A percentile compares a stretch with the other conserved stretches of the same genome.
Conservation (phyloP, 2,113 vertebrate species). For the Perca schrenkii region DNA sequence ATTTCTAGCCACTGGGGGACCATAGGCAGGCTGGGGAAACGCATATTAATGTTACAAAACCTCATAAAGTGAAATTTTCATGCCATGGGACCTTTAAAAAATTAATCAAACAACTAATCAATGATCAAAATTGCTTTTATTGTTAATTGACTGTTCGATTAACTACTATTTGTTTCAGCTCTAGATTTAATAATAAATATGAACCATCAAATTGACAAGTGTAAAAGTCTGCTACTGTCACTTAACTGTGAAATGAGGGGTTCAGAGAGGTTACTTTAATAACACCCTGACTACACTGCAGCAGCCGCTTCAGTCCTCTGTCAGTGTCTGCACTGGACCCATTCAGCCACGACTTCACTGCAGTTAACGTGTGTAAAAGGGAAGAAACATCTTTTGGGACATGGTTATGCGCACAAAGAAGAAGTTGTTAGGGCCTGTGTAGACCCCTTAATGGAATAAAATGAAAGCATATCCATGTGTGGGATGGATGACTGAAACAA, state of each 20-base stretch:
- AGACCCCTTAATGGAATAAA: neutral
- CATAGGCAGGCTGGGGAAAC: too few relatives aligned
- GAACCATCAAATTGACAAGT: neutral
- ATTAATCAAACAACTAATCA: neutral
- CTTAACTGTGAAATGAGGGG: neutral
- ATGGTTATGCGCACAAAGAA: neutral
- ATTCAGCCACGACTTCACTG: neutral
- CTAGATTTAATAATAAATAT: neutral
- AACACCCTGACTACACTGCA: neutral
- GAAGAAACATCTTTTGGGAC: neutral
- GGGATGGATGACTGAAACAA: neutral
- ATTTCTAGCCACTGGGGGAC: too few relatives aligned
- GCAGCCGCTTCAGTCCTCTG: neutral
- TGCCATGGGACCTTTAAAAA: neutral
- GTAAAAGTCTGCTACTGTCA: neutral
- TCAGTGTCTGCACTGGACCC: neutral
- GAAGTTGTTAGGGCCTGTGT: neutral
- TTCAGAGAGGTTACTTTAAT: neutral
- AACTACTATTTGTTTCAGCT: neutral
- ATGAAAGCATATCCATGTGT: neutral
- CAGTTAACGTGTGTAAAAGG: slow-evolving; percentile 5
- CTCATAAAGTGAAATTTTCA: too few relatives aligned
- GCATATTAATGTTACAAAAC: too few relatives aligned
- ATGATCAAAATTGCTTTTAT: neutral
- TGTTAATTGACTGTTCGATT: neutral